Evolutionary conservation across 2,888 invertebrate species (phyloP).

Genomic region (Pseudococcus jackbeardsleyi): DNA sequence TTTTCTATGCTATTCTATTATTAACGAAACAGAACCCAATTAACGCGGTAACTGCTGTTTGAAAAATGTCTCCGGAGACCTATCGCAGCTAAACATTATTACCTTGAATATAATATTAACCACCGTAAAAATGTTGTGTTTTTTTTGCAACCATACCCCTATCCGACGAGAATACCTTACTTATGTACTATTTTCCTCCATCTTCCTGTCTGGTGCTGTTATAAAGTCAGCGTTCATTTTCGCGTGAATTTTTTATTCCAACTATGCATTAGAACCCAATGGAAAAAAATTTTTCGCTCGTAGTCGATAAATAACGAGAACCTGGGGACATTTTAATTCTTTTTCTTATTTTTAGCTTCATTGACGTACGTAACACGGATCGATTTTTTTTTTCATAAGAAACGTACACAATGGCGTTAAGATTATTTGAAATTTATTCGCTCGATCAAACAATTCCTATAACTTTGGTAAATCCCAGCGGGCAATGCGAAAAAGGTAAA

Average conservation of each 20-base stretch:
- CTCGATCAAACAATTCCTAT: slow-evolving; percentile 47
- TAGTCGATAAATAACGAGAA: slow-evolving; percentile 39
- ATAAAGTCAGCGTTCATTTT: not conserved
- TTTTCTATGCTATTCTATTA: slow-evolving; percentile 48
- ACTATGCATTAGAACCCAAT: slow-evolving; percentile 3
- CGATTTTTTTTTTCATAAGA: slow-evolving; percentile 14
- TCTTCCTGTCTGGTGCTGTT: not conserved
- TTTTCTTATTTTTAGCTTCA: slow-evolving; percentile 16
- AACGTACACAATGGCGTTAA: slow-evolving; percentile 13
- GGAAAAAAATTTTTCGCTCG: not conserved
- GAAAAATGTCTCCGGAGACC: slow-evolving; percentile 53
- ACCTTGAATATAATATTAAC: slow-evolving; percentile 47
- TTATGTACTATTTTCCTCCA: slow-evolving; percentile 15
- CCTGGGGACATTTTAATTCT: not conserved
- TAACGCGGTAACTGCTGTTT: slow-evolving; percentile 52
- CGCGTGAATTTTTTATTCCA: slow-evolving; percentile 34
- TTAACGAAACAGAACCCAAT: slow-evolving; percentile 50
- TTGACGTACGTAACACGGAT: not conserved
- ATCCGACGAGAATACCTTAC: not conserved
- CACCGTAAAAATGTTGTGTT: not conserved
- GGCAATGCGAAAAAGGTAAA: slow-evolving; percentile 43
- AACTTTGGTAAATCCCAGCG: slow-evolving; percentile 31
- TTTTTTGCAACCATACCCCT: not conserved
- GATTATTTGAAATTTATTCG: slow-evolving; percentile 38
- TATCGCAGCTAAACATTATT: slow-evolving; percentile 52